Conservation (phyloP, 2,113 vertebrate genomes). For the Blennius ocellaris region DNA sequence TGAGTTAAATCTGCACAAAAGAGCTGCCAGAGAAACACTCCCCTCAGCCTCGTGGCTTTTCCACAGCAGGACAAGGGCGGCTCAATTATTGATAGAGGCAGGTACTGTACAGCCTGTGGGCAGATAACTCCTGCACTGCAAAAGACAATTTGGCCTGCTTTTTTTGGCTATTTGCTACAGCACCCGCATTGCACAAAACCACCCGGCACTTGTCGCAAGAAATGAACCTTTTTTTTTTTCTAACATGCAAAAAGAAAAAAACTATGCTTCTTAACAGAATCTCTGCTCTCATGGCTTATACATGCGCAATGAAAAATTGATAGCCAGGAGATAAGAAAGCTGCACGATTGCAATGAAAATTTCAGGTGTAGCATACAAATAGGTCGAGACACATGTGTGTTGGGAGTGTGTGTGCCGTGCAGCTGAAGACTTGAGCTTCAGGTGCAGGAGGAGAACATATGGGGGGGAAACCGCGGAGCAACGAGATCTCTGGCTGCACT, state of each 20-base stretch:
- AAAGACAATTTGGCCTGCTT: conserved; percentile 19
- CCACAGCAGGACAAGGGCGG: conserved; percentile 67
- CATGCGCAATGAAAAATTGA: conserved; percentile 72
- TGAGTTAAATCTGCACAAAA: conserved; percentile 73
- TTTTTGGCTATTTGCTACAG: conserved; percentile 6
- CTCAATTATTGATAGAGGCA: conserved; percentile 79
- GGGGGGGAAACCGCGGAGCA: conserved; percentile 54
- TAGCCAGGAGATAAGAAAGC: conserved; percentile 41
- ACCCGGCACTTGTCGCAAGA: neutral
- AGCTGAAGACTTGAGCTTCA: conserved; percentile 39
- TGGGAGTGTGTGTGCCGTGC: conserved; percentile 16
- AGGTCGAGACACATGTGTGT: conserved; percentile 7
- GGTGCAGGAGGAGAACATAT: conserved; percentile 61
- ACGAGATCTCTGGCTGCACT: conserved; percentile 61
- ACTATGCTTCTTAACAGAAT: conserved; percentile 6
- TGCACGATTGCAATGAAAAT: conserved; percentile 58
- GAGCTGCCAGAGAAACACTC: conserved; percentile 35
- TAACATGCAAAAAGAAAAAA: conserved; percentile 10
- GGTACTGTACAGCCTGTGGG: conserved; percentile 55
- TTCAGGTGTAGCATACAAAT: conserved; percentile 56
- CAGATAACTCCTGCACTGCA: conserved; percentile 40
- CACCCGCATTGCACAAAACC: conserved; percentile 11
- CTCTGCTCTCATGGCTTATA: conserved; percentile 68
- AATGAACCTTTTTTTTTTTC: neutral
- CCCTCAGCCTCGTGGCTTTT: conserved; percentile 40